Conservation (phyloP, 2,113 vertebrate genomes). For the Microtus ochrogaster region DNA sequence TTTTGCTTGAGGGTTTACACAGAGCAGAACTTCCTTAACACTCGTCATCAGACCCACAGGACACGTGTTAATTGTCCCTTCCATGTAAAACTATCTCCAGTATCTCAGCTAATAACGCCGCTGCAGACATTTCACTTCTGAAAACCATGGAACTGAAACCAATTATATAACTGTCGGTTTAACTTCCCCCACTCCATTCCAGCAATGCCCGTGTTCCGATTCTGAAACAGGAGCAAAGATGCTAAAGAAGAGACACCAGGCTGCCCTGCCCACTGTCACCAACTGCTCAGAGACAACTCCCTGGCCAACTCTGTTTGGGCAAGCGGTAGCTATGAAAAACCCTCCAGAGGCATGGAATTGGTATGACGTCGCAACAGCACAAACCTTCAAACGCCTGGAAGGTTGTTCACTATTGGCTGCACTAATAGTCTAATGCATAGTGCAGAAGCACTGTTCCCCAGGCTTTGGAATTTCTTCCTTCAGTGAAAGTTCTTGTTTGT, state of each 20-base stretch:
- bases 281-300: conserved; percentile 46
- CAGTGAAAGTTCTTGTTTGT: background rate
- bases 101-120: conserved; percentile 82
- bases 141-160: conserved; percentile 74
- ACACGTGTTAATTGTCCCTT: conserved; percentile 85
- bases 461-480: background rate
- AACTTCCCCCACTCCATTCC: conserved; percentile 10
- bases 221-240: conserved; percentile 39
- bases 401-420: background rate
- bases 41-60: conserved; percentile 86
- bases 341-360: background rate
- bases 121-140: conserved; percentile 68
- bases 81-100: conserved; percentile 83
- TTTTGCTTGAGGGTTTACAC: conserved; percentile 82
- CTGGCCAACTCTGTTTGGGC: background rate
- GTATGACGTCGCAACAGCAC: background rate
- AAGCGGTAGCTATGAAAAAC: conserved; percentile 6
- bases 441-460: background rate
- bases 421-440: background rate
- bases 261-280: background rate
- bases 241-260: background rate
- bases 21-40: conserved; percentile 86
- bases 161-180: conserved; percentile 74
- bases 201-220: conserved; percentile 62
- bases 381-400: conserved; percentile 30